Conservation (phyloP, 2,888 invertebrate genomes). For the Leptarthrus brevirostris region DNA sequence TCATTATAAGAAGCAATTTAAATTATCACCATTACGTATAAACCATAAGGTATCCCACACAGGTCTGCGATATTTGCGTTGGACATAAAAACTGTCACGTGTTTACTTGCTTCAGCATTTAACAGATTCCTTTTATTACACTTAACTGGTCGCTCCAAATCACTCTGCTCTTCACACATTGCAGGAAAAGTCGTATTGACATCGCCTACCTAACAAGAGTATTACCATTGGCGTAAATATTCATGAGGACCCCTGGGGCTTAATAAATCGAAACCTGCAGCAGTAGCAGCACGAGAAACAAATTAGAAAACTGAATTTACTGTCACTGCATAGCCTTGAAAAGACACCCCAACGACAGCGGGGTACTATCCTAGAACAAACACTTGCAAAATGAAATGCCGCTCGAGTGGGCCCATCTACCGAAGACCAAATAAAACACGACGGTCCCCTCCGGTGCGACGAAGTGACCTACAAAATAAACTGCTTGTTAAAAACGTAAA, state of each 20-base stretch:
- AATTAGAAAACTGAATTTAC: slow-evolving; percentile 44
- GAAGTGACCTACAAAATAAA: slow-evolving; percentile 55
- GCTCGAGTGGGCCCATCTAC: neutral
- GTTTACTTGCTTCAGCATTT: too few species aligned
- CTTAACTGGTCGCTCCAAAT: neutral
- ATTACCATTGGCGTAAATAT: slow-evolving; percentile 20
- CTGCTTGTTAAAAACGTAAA: slow-evolving; percentile 54
- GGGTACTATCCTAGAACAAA: neutral
- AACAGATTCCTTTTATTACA: too few species aligned
- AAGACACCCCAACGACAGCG: neutral
- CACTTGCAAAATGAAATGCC: neutral
- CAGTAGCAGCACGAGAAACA: slow-evolving; percentile 1
- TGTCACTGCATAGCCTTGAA: slow-evolving; percentile 54
- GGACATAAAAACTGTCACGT: too few species aligned
- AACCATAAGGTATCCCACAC: too few species aligned
- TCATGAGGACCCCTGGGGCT: slow-evolving; percentile 16
- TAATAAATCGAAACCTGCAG: slow-evolving; percentile 38
- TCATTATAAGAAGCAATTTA: too few species aligned
- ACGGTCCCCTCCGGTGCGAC: slow-evolving; percentile 36
- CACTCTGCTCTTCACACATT: neutral
- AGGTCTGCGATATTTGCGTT: too few species aligned
- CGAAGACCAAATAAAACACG: neutral
- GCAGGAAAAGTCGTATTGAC: neutral
- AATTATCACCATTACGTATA: too few species aligned
- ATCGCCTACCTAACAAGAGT: neutral